Percentiles rank a stretch among this genome's conserved stretches.
phyloP scores from a whole-genome alignment of 2,113 vertebrate genomes.

The Kryptolebias marmoratus region DNA sequence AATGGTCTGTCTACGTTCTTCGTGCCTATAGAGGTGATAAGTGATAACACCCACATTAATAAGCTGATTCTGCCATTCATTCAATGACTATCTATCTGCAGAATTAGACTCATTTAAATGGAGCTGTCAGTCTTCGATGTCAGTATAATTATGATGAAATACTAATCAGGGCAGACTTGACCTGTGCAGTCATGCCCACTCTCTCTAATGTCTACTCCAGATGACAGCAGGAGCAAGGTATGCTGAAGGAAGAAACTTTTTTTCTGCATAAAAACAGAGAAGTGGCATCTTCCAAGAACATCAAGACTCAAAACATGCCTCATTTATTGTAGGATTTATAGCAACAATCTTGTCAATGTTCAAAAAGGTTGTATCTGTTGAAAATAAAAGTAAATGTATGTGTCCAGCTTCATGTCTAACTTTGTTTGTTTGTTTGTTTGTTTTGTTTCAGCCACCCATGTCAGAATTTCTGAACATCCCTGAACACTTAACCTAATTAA shows the following conservation, averaged over 20 bases:
- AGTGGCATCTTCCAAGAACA: conserved; percentile 23
- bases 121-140: conserved; percentile 62
- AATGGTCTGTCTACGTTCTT: not conserved
- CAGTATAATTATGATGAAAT: conserved; percentile 74
- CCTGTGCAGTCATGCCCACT: conserved; percentile 60
- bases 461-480: not conserved
- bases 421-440: no score
- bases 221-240: conserved; percentile 69
- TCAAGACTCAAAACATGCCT: conserved; percentile 44
- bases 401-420: not conserved
- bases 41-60: conserved; percentile 12
- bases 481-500: not conserved
- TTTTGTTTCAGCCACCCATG: not conserved
- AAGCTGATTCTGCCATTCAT: conserved; percentile 30
- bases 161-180: conserved; percentile 70
- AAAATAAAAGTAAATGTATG: not conserved
- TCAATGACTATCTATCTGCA: conserved; percentile 31
- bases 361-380: conserved; percentile 3
- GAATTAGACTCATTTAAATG: conserved; percentile 60
- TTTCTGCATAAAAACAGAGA: conserved; percentile 1
- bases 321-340: conserved; percentile 34
- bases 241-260: conserved; percentile 53
- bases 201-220: conserved; percentile 69
- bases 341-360: conserved; percentile 12
- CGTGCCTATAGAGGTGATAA: not conserved